These are phyloP conservation scores for Luperina nickerlii DNA, from an alignment of 2,888 invertebrate species.

Conservation along the genomic window DNA sequence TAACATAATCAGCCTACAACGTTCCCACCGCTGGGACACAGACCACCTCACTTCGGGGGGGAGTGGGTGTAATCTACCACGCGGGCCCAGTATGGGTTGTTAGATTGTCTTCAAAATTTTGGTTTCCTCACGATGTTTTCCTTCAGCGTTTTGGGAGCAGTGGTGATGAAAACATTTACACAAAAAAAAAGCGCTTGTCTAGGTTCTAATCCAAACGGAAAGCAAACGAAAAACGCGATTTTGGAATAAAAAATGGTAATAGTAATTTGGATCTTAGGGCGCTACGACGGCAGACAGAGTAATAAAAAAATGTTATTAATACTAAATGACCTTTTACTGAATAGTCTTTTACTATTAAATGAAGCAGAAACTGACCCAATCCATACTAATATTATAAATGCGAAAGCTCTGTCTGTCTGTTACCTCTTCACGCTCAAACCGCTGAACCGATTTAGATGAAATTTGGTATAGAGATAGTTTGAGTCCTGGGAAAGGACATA, in stretches of 20 bases:
- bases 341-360: slow-evolving; percentile 22
- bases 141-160: neutral
- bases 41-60: neutral
- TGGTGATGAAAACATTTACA: neutral
- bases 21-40: neutral
- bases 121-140: neutral
- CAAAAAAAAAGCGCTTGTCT: neutral
- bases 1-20: neutral
- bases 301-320: slow-evolving; percentile 22
- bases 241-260: neutral
- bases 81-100: neutral
- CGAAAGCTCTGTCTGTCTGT: no score
- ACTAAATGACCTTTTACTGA: slow-evolving; percentile 3
- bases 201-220: neutral
- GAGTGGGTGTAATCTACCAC: neutral
- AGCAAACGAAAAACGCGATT: neutral
- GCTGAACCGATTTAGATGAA: no score
- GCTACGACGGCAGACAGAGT: neutral
- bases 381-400: neutral
- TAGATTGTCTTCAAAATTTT: neutral
- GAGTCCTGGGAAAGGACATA: no score
- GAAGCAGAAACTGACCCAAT: neutral
- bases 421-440: no score
- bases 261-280: neutral
- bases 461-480: no score